Evolutionary conservation across 2,113 vertebrate genomes (phyloP).

Genomic region (Pomatorhinus ruficollis): DNA sequence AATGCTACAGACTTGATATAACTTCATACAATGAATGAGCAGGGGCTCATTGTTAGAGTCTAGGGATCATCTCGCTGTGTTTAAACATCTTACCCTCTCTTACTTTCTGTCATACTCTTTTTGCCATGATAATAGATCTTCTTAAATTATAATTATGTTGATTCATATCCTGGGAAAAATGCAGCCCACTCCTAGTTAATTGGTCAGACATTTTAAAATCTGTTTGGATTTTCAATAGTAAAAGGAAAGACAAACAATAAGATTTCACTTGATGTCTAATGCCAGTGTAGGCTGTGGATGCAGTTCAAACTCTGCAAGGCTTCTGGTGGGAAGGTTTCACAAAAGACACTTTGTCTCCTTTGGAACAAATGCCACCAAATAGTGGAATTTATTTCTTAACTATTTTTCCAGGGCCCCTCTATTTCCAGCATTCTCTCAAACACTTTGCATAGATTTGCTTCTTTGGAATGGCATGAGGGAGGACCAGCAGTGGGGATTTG

Average conservation of each 20-base stretch:
- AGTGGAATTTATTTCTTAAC: conserved; percentile 56
- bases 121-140: background rate
- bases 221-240: background rate
- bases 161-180: conserved; percentile 3
- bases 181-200: background rate
- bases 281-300: background rate
- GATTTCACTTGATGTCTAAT: conserved; percentile 35
- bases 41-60: background rate
- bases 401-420: conserved; percentile 38
- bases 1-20: background rate
- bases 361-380: conserved; percentile 60
- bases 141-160: background rate
- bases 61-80: background rate
- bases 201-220: background rate
- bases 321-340: conserved; percentile 45
- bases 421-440: conserved; percentile 34
- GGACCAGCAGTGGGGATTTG: background rate
- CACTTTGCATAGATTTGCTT: conserved; percentile 22
- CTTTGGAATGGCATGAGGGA: conserved; percentile 40
- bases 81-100: background rate
- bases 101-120: background rate
- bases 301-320: conserved; percentile 38
- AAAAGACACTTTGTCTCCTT: conserved; percentile 72
- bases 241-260: conserved; percentile 28
- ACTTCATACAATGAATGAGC: background rate